Evolutionary conservation across 2,113 vertebrate genomes (phyloP).

Genomic region (Helogale parvula): DNA sequence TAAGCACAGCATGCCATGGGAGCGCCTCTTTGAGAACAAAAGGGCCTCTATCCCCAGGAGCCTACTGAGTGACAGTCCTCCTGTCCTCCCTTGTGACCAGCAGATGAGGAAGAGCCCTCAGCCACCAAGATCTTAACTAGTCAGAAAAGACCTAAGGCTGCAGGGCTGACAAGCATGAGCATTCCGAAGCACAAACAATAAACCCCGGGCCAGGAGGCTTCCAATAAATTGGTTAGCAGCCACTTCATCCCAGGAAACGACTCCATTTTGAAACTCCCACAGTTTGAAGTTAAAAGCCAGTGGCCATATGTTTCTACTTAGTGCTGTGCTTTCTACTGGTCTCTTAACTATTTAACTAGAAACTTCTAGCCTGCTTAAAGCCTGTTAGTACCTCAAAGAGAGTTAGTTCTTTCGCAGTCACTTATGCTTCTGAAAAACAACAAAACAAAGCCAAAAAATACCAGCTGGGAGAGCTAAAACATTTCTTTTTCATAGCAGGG

Average conservation of each 20-base stretch:
- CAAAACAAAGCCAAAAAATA: background rate
- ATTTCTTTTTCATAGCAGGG: conserved; percentile 38
- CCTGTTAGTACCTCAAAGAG: conserved; percentile 15
- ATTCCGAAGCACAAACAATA: background rate
- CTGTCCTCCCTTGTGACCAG: too few relatives aligned
- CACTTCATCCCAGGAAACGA: background rate
- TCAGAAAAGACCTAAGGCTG: background rate
- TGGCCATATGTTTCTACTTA: background rate
- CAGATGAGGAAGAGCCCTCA: background rate
- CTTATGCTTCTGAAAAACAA: background rate
- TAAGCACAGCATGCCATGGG: background rate
- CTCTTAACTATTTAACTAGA: background rate
- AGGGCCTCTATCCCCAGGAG: background rate
- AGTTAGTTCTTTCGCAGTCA: conserved; percentile 37
- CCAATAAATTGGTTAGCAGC: background rate
- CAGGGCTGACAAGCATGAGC: background rate
- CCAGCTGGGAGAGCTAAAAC: background rate
- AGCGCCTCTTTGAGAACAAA: background rate
- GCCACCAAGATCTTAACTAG: background rate
- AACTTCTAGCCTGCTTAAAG: background rate
- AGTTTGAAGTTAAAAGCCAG: background rate
- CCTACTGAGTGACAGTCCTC: background rate
- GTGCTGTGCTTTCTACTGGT: background rate
- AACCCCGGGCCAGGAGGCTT: background rate
- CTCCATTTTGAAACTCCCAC: background rate